These are phyloP conservation scores for Mycetomoellerius zeteki DNA, from an alignment of 1,140 invertebrate species.

Conservation along the genomic window DNA sequence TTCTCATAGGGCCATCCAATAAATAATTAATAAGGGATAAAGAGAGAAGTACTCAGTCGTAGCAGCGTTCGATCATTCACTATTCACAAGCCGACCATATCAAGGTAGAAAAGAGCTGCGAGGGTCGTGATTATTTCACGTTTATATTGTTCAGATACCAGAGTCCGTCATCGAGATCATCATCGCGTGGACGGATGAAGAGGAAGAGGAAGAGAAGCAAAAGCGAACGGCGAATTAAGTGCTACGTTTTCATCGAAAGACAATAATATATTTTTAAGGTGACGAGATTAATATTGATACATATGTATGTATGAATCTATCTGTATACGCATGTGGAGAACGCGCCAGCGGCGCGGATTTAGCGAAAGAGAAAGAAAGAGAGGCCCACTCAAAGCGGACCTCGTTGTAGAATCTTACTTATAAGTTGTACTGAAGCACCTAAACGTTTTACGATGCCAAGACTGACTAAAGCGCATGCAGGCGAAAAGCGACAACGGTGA, in stretches of 20 bases:
- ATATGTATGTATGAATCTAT: slow-evolving; percentile 76
- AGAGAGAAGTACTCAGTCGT: slow-evolving; percentile 19
- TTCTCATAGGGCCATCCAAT: slow-evolving; percentile 59
- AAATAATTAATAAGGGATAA: slow-evolving; percentile 45
- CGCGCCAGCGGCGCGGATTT: neutral
- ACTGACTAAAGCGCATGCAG: slow-evolving; percentile 81
- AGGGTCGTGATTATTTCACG: slow-evolving; percentile 31
- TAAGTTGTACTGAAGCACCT: slow-evolving; percentile 80
- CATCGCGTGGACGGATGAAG: neutral
- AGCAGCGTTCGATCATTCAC: slow-evolving; percentile 1
- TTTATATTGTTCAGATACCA: slow-evolving; percentile 26
- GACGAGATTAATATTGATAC: slow-evolving; percentile 69
- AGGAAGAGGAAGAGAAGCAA: neutral
- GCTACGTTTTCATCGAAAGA: slow-evolving; percentile 86
- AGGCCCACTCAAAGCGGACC: slow-evolving; percentile 14
- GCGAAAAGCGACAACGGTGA: slow-evolving; percentile 51
- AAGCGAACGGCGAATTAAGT: slow-evolving; percentile 77
- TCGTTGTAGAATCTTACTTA: slow-evolving; percentile 63
- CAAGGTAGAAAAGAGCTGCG: neutral
- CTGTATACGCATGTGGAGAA: slow-evolving; percentile 75
- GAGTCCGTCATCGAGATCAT: slow-evolving; percentile 4
- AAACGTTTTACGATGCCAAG: slow-evolving; percentile 84
- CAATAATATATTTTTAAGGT: slow-evolving; percentile 87
- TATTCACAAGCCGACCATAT: slow-evolving; percentile 20
- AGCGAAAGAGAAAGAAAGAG: neutral